Evolutionary conservation across 64 coral and sea anemone genomes (phyloP).

Genomic region (Stylophora pistillata): DNA sequence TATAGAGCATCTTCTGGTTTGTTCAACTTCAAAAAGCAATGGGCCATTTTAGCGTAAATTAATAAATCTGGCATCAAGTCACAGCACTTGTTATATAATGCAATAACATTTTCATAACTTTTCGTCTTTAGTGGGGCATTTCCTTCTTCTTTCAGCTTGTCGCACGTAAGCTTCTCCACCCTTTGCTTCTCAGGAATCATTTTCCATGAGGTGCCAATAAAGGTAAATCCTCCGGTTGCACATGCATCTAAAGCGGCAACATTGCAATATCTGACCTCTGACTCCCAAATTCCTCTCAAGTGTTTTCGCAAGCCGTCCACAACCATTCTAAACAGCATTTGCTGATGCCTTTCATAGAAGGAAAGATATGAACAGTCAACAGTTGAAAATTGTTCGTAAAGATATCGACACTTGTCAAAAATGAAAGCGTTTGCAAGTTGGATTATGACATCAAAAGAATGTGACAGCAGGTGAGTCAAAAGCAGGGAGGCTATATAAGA

Average conservation of each 20-base stretch:
- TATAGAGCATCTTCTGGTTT: neutral
- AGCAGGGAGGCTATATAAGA: neutral
- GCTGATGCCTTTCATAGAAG: neutral
- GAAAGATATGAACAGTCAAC: conserved; percentile 8
- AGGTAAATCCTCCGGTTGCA: neutral
- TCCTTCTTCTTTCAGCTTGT: neutral
- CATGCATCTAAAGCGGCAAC: neutral
- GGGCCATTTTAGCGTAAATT: conserved; percentile 1
- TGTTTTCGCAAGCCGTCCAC: conserved; percentile 41
- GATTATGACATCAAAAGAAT: neutral
- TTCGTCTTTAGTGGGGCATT: neutral
- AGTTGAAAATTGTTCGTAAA: conserved; percentile 48
- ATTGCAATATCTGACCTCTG: conserved; percentile 2
- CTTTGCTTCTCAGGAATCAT: no score
- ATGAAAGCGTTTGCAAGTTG: conserved; percentile 48
- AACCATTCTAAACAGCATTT: conserved; percentile 33
- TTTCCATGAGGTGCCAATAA: neutral
- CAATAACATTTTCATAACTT: neutral
- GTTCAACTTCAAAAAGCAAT: conserved; percentile 20
- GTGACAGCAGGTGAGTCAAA: conserved; percentile 25
- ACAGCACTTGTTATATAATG: neutral
- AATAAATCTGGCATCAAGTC: neutral
- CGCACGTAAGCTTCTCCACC: no score
- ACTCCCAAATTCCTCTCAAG: neutral
- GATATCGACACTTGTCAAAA: conserved; percentile 71